These are phyloP conservation scores for Lateolabrax maculatus DNA, from an alignment of 2,797 vertebrate genomes.

Conservation along the genomic window DNA sequence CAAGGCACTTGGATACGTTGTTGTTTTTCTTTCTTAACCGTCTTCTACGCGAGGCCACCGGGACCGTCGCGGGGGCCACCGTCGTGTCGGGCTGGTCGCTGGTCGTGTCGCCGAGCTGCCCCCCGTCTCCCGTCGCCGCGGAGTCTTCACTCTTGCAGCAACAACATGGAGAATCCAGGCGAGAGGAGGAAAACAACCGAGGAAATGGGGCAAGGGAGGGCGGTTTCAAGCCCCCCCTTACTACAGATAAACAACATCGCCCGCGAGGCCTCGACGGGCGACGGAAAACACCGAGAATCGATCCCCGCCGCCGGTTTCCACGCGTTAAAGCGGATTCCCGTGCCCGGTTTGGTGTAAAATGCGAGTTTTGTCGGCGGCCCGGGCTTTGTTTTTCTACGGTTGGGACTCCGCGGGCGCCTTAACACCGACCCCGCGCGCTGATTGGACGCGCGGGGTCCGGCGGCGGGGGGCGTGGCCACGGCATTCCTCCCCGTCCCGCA, in stretches of 20 bases:
- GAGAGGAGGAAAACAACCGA: conserved; percentile 89
- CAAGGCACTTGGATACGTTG: conserved; percentile 75
- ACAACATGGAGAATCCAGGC: conserved; percentile 92
- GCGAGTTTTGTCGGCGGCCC: conserved; percentile 62
- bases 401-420: conserved; percentile 82
- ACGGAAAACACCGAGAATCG: conserved; percentile 19
- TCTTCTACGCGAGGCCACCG: too few relatives aligned
- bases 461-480: conserved; percentile 80
- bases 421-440: conserved; percentile 78
- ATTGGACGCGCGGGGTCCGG: conserved; percentile 80
- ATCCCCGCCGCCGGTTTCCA: background rate
- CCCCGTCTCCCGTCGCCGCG: conserved; percentile 69
- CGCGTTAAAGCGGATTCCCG: background rate
- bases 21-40: conserved; percentile 43
- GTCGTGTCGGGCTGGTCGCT: conserved; percentile 55
- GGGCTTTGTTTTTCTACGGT: conserved; percentile 87
- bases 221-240: conserved; percentile 90
- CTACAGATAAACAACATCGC: conserved; percentile 89
- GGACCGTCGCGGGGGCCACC: too few relatives aligned
- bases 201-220: conserved; percentile 86
- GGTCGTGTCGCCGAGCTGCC: conserved; percentile 60
- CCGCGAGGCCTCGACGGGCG: conserved; percentile 30
- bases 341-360: conserved; percentile 38
- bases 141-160: conserved; percentile 83
- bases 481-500: conserved; percentile 85